These are phyloP conservation scores for Bilobella aurantiaca DNA, from an alignment of 1,140 invertebrate genomes.

Conservation along the genomic window DNA sequence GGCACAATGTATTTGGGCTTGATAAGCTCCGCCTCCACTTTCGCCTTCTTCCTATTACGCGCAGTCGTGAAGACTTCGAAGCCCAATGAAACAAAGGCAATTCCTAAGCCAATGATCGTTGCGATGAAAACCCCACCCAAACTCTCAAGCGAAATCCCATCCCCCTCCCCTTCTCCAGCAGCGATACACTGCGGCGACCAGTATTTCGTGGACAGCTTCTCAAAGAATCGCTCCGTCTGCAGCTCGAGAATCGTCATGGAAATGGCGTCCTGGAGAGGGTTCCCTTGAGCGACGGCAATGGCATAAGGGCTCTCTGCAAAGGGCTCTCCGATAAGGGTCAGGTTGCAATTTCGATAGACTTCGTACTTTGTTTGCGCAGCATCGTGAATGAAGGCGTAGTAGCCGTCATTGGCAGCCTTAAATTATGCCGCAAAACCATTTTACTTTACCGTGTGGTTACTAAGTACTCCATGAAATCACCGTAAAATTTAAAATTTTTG, in stretches of 20 bases:
- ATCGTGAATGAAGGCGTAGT: slow-evolving; percentile 82
- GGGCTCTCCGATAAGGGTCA: slow-evolving; percentile 71
- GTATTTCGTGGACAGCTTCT: slow-evolving; percentile 61
- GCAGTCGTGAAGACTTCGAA: slow-evolving; percentile 34
- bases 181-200: slow-evolving; percentile 48
- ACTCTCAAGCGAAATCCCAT: slow-evolving; percentile 77
- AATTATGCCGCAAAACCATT: too few species aligned
- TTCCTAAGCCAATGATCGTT: slow-evolving; percentile 54
- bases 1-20: slow-evolving; percentile 32
- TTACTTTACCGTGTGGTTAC: too few species aligned
- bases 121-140: slow-evolving; percentile 82
- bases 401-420: slow-evolving; percentile 50
- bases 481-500: slow-evolving; percentile 10
- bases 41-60: slow-evolving; percentile 30
- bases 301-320: slow-evolving; percentile 82
- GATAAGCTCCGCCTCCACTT: slow-evolving; percentile 31
- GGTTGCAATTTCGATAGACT: slow-evolving; percentile 68
- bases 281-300: slow-evolving; percentile 75
- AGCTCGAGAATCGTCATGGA: slow-evolving; percentile 56
- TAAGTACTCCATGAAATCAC: too few species aligned
- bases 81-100: slow-evolving; percentile 33
- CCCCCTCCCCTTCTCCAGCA: slow-evolving; percentile 49
- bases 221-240: slow-evolving; percentile 75
- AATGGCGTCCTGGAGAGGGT: slow-evolving; percentile 66
- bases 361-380: slow-evolving; percentile 73